A percentile compares a stretch with the other conserved stretches of the same genome.
These are phyloP conservation scores for Clupea harengus DNA, from an alignment of 2,113 vertebrate species.

Conservation along the genomic window DNA sequence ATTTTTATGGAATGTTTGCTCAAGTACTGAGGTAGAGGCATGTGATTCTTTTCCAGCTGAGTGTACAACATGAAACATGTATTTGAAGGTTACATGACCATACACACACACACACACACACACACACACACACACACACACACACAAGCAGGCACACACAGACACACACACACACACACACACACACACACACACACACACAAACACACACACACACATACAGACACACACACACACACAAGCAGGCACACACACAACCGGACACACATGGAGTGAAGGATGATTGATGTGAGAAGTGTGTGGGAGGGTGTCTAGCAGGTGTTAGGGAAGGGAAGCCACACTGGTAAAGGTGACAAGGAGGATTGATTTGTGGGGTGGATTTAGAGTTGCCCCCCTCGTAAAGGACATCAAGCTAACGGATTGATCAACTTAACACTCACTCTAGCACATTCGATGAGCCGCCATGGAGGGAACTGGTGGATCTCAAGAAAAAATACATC, in stretches of 20 bases:
- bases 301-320: not conserved
- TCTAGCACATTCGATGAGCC: not conserved
- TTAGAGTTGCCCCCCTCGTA: not conserved
- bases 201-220: not conserved
- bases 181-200: conserved; percentile 14
- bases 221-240: conserved; percentile 18
- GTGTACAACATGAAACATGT: not conserved
- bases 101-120: conserved; percentile 18
- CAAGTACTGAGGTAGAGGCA: not conserved
- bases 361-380: not conserved
- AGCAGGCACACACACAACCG: not conserved
- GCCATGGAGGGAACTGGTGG: not conserved
- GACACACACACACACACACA: not conserved
- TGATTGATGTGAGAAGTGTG: not conserved
- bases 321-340: not conserved
- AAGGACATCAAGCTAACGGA: not conserved
- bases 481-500: not conserved
- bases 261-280: not conserved
- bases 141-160: not conserved
- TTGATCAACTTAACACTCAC: not conserved
- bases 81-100: not conserved
- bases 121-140: not conserved
- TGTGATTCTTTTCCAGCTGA: not conserved
- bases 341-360: not conserved
- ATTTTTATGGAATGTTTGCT: not conserved